These are phyloP conservation scores for Illadopsis cleaveri DNA, from an alignment of 2,113 vertebrate species.

Conservation along the genomic window DNA sequence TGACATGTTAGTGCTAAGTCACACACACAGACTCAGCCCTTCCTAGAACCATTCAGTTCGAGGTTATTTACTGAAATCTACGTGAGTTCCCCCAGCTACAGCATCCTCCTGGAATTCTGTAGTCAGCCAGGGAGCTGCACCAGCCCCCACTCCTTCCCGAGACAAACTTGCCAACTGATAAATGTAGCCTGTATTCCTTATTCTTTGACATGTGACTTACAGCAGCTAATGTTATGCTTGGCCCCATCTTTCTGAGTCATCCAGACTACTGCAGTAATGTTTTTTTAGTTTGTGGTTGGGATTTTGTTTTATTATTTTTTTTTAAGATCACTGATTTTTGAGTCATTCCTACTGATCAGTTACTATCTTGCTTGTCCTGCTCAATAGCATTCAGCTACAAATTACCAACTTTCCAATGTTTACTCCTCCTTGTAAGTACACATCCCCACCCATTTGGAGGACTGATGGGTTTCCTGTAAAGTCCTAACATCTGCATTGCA, in stretches of 20 bases:
- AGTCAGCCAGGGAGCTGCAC: not conserved
- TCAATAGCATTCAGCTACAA: not conserved
- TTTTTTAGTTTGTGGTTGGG: not conserved
- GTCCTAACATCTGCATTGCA: not conserved
- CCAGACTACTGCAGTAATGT: not conserved
- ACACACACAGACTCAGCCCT: not conserved
- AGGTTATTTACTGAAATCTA: conserved; percentile 24
- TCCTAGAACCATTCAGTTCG: not conserved
- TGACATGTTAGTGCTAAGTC: not conserved
- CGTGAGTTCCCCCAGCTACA: not conserved
- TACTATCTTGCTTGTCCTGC: not conserved
- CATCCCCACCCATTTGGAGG: not conserved
- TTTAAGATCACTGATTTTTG: not conserved
- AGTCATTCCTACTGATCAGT: not conserved
- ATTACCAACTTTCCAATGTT: not conserved
- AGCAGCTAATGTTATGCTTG: conserved; percentile 32
- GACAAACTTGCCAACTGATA: conserved; percentile 20
- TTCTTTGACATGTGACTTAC: not conserved
- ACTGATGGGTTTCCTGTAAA: not conserved
- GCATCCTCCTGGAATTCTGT: conserved; percentile 39
- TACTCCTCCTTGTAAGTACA: not conserved
- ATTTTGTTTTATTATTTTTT: too few species aligned
- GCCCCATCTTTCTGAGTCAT: not conserved
- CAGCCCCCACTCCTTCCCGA: not conserved
- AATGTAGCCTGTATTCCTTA: not conserved